A percentile compares a stretch with the other conserved stretches of the same genome.
Evolutionary conservation across 2,113 vertebrate species (phyloP).

Genomic region (Pollachius pollachius): DNA sequence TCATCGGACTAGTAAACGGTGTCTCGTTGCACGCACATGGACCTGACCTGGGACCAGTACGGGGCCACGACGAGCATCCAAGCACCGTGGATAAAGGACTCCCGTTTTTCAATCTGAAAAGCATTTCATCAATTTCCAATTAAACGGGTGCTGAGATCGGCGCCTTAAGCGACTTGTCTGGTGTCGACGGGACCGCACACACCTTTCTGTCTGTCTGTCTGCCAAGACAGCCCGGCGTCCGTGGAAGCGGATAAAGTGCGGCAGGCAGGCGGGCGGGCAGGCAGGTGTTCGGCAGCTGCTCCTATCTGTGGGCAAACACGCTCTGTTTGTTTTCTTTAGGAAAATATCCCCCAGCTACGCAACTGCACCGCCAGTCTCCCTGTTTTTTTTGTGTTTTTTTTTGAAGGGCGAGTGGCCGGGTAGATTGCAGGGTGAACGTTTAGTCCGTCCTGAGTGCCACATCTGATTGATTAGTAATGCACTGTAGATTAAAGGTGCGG

Average conservation of each 20-base stretch:
- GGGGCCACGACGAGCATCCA: too few relatives aligned
- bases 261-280: conserved; percentile 60
- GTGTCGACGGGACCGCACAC: conserved; percentile 19
- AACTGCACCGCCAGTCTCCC: conserved; percentile 51
- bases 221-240: conserved; percentile 58
- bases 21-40: too few relatives aligned
- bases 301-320: conserved; percentile 74
- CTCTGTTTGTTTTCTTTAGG: conserved; percentile 74
- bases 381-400: conserved; percentile 22
- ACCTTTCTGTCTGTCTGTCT: conserved; percentile 52
- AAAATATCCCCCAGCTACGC: conserved; percentile 65
- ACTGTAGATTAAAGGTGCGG: too few relatives aligned
- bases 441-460: conserved; percentile 19
- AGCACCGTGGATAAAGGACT: too few relatives aligned
- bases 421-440: conserved; percentile 34
- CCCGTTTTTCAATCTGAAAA: neutral
- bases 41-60: too few relatives aligned
- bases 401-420: too few relatives aligned
- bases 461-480: neutral
- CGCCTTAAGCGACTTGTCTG: neutral
- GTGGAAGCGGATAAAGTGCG: conserved; percentile 37
- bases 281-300: conserved; percentile 81
- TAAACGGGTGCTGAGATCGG: conserved; percentile 52
- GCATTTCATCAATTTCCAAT: conserved; percentile 24
- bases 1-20: too few relatives aligned